These are phyloP conservation scores for Hoplostethus mediterraneus DNA, from an alignment of 2,797 vertebrate species.

Conservation along the genomic window DNA sequence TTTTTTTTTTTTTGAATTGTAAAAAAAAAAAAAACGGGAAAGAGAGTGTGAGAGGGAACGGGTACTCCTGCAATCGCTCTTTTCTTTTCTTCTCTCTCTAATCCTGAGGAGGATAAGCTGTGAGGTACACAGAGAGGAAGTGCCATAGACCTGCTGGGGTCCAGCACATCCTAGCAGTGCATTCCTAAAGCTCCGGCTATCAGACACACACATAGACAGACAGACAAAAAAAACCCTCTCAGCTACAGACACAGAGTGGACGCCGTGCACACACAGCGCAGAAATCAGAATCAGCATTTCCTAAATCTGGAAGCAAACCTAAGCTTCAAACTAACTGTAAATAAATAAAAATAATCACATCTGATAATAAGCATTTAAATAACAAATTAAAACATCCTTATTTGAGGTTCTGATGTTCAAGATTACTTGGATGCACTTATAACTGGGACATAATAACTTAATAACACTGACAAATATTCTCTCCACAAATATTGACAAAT, in stretches of 20 bases:
- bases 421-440: background rate
- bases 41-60: conserved; percentile 66
- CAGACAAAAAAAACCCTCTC: conserved; percentile 41
- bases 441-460: background rate
- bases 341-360: background rate
- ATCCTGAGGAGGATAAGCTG: conserved; percentile 86
- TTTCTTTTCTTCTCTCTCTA: conserved; percentile 83
- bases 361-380: background rate
- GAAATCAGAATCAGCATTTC: conserved; percentile 21
- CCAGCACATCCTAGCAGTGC: conserved; percentile 74
- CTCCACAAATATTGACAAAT: background rate
- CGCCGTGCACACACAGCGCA: conserved; percentile 1
- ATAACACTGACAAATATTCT: background rate
- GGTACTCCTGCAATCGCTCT: conserved; percentile 77
- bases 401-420: background rate
- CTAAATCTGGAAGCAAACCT: conserved; percentile 20
- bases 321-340: conserved; percentile 11
- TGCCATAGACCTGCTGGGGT: conserved; percentile 81
- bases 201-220: conserved; percentile 48
- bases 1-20: conserved; percentile 46
- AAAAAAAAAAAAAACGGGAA: conserved; percentile 65
- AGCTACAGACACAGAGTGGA: conserved; percentile 7
- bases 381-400: background rate
- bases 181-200: conserved; percentile 76
- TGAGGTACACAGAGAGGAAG: conserved; percentile 86